phyloP scores from a whole-genome alignment of 2,888 invertebrate species.

The Nephrotoma flavescens region DNA sequence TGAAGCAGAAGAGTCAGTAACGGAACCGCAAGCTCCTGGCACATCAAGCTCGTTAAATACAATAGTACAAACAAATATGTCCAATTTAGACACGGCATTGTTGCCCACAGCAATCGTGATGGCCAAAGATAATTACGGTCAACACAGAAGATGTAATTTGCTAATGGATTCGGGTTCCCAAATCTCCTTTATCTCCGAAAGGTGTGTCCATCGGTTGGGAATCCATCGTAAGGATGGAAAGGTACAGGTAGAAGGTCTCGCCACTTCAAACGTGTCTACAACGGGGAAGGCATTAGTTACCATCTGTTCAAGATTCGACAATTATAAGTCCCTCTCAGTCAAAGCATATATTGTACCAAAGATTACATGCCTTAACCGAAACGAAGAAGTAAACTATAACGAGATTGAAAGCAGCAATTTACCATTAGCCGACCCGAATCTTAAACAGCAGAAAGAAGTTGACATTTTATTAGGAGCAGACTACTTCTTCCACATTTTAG shows the following conservation, averaged over 20 bases:
- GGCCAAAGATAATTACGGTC: no score
- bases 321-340: background rate
- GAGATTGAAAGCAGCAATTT: background rate
- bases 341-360: background rate
- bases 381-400: background rate
- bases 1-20: background rate
- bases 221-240: background rate
- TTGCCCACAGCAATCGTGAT: no score
- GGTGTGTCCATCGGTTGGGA: slow-evolving; percentile 9
- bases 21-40: no score
- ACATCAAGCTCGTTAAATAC: no score
- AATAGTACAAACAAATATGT: no score
- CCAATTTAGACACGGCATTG: no score
- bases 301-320: background rate
- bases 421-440: background rate
- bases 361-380: background rate
- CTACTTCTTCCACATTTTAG: background rate
- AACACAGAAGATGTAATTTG: no score
- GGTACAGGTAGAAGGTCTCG: background rate
- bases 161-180: no score
- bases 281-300: background rate
- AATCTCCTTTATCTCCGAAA: slow-evolving; percentile 9
- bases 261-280: background rate
- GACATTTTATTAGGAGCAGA: background rate
- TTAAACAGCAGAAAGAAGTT: background rate